Evolutionary conservation across 2,888 invertebrate genomes (phyloP).

Genomic region (Morpho helenor): DNA sequence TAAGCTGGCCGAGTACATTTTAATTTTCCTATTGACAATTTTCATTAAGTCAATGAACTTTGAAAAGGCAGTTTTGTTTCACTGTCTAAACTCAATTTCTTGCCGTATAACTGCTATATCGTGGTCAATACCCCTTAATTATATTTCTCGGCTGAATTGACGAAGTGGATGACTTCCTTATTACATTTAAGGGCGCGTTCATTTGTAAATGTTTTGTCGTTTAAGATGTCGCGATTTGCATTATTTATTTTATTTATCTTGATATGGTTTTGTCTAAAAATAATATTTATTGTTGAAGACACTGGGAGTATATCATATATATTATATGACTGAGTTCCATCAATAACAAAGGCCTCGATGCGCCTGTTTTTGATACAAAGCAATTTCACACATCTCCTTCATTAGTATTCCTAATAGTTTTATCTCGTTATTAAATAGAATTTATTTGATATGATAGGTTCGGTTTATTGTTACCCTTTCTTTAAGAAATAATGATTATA

Average conservation of each 20-base stretch:
- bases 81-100: constrained; percentile 13
- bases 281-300: too few relatives aligned
- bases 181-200: constrained; percentile 26
- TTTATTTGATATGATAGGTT: too few relatives aligned
- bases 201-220: constrained; percentile 4
- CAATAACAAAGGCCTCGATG: neutral
- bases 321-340: too few relatives aligned
- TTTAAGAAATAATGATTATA: too few relatives aligned
- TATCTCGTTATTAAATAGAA: too few relatives aligned
- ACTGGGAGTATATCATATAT: too few relatives aligned
- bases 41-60: constrained; percentile 60
- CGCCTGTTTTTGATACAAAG: constrained; percentile 1
- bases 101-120: constrained; percentile 17
- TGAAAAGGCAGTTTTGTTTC: constrained; percentile 17
- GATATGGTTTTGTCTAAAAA: too few relatives aligned
- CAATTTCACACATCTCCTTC: neutral
- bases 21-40: constrained; percentile 66
- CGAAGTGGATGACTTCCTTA: constrained; percentile 23
- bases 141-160: constrained; percentile 21
- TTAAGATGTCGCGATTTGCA: too few relatives aligned
- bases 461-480: too few relatives aligned
- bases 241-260: too few relatives aligned
- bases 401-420: too few relatives aligned
- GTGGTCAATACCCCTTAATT: constrained; percentile 24
- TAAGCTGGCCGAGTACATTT: constrained; percentile 42